Percentiles rank a stretch among this genome's conserved stretches.
phyloP scores from a whole-genome alignment of 1,140 invertebrate genomes.

The Kradibia gibbosae region DNA sequence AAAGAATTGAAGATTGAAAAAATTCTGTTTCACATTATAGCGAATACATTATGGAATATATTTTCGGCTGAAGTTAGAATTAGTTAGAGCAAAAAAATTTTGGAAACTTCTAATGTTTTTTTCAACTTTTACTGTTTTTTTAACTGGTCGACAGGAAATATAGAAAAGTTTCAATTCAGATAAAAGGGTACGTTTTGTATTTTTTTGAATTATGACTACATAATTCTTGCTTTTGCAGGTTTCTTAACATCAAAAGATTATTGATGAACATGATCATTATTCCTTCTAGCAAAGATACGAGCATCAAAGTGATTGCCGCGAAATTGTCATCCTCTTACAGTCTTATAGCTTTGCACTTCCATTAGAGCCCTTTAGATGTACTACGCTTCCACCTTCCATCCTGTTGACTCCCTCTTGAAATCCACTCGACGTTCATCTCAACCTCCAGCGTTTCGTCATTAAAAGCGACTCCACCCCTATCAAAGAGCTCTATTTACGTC shows the following conservation, averaged over 20 bases:
- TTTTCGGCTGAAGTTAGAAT: no score
- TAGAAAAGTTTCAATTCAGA: no score
- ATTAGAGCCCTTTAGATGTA: not conserved
- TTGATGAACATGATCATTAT: not conserved
- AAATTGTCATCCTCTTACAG: conserved; percentile 8
- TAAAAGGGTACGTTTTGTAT: no score
- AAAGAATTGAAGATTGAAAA: no score
- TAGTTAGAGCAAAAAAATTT: no score
- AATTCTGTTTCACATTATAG: no score
- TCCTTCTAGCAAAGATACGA: conserved; percentile 4
- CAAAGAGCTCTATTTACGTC: conserved; percentile 14
- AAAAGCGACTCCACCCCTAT: conserved; percentile 22
- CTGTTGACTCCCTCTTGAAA: not conserved
- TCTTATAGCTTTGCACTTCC: conserved; percentile 17
- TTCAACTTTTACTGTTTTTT: no score
- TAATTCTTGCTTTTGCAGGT: not conserved
- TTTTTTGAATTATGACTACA: not conserved
- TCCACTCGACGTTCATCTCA: conserved; percentile 18
- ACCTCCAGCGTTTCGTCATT: conserved; percentile 26
- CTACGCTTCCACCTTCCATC: not conserved
- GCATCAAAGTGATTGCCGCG: not conserved
- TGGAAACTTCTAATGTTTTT: no score
- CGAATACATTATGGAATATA: no score
- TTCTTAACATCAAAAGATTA: not conserved
- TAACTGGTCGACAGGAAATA: no score